phyloP scores from a whole-genome alignment of 1,140 invertebrate species.

The Trypoxylus dichotomus region DNA sequence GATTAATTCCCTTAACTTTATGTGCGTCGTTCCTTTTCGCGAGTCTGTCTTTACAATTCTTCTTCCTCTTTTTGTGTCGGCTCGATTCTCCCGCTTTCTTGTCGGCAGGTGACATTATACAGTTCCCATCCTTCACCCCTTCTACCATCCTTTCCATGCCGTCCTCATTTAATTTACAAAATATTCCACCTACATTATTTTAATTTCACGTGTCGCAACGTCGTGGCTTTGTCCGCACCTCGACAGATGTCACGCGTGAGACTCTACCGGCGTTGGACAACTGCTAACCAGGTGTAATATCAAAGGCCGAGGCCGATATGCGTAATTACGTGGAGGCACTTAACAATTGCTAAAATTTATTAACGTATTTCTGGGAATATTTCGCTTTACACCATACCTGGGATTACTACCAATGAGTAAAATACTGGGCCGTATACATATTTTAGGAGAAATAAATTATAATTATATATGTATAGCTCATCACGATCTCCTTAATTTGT shows the following conservation, averaged over 20 bases:
- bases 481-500: no score
- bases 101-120: not conserved
- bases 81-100: not conserved
- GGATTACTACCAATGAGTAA: not conserved
- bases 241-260: conserved; percentile 41
- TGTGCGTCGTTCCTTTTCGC: not conserved
- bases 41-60: not conserved
- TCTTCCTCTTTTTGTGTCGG: not conserved
- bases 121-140: not conserved
- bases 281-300: conserved; percentile 45
- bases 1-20: no score
- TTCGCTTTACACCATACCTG: not conserved
- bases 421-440: no score
- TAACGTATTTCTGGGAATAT: not conserved
- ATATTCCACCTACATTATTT: conserved; percentile 27
- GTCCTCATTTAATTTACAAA: not conserved
- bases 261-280: conserved; percentile 38
- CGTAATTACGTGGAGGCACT: not conserved
- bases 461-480: no score
- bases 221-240: not conserved
- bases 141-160: not conserved
- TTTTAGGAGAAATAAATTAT: no score
- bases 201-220: conserved; percentile 14
- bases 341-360: not conserved
- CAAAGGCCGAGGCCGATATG: not conserved